These are phyloP conservation scores for Megathymus violae DNA, from an alignment of 1,140 invertebrate species.

Conservation along the genomic window DNA sequence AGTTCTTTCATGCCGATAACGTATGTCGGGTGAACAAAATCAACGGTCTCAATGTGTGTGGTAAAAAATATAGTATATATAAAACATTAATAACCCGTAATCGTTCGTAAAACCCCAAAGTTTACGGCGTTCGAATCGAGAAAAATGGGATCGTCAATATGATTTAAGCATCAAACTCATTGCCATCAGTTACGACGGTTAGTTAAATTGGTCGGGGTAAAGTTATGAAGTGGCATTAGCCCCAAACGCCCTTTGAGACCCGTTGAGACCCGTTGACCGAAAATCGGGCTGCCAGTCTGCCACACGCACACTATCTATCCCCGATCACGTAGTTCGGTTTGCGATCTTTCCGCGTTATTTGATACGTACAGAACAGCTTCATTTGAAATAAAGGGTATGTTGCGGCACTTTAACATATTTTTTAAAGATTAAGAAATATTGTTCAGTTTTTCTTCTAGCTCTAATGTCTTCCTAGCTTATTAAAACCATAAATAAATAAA, in stretches of 20 bases:
- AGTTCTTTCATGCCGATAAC: no score
- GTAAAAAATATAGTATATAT: neutral
- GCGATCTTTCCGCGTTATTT: conserved; percentile 47
- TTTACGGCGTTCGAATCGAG: neutral
- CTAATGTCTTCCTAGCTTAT: no score
- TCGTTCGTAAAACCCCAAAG: neutral
- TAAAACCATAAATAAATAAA: no score
- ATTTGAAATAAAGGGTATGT: neutral
- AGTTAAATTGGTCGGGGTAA: conserved; percentile 45
- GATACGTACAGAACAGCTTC: conserved; percentile 33
- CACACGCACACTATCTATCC: conserved; percentile 35
- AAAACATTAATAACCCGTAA: neutral
- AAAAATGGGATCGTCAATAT: conserved; percentile 21
- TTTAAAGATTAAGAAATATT: neutral
- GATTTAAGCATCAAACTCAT: conserved; percentile 17
- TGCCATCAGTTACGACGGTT: conserved; percentile 28
- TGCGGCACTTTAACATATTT: neutral
- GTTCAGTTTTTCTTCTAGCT: neutral
- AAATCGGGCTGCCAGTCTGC: conserved; percentile 47
- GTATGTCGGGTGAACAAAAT: no score
- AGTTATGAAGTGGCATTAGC: conserved; percentile 42
- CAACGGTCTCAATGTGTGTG: neutral
- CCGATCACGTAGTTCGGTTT: conserved; percentile 44
- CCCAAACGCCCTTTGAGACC: conserved; percentile 44
- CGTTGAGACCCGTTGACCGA: conserved; percentile 60